A percentile compares a stretch with the other conserved stretches of the same genome.
Evolutionary conservation across 1,140 invertebrate genomes (phyloP).

Genomic region (Sitophilus oryzae): DNA sequence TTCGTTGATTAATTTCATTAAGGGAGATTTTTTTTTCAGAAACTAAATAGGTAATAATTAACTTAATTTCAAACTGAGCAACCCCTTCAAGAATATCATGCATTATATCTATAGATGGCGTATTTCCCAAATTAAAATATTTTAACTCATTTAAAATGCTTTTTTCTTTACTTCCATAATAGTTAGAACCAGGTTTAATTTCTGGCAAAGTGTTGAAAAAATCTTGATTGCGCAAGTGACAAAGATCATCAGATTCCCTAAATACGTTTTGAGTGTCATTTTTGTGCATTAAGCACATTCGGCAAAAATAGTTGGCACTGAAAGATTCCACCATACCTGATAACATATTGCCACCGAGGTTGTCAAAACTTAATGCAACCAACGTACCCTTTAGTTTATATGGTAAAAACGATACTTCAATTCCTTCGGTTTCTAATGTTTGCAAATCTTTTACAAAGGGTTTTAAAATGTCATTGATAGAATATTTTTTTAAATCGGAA

Average conservation of each 20-base stretch:
- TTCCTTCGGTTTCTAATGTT: constrained; percentile 12
- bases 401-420: neutral
- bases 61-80: constrained; percentile 6
- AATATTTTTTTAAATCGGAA: constrained; percentile 8
- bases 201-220: neutral
- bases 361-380: constrained; percentile 9
- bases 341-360: constrained; percentile 16
- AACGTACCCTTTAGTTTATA: constrained; percentile 8
- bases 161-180: constrained; percentile 6
- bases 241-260: neutral
- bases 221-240: neutral
- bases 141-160: constrained; percentile 7
- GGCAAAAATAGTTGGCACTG: constrained; percentile 12
- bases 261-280: constrained; percentile 3
- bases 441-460: constrained; percentile 12
- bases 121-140: constrained; percentile 15
- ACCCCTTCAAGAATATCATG: constrained; percentile 17
- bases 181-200: neutral
- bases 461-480: constrained; percentile 2
- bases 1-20: neutral
- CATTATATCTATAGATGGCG: constrained; percentile 12
- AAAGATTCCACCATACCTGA: constrained; percentile 18
- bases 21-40: neutral
- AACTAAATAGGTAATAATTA: constrained; percentile 1
- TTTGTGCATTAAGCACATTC: constrained; percentile 15